Base-by-base conservation (phyloP, 2,797 vertebrate species). In the Myotis pilosus region DNA sequence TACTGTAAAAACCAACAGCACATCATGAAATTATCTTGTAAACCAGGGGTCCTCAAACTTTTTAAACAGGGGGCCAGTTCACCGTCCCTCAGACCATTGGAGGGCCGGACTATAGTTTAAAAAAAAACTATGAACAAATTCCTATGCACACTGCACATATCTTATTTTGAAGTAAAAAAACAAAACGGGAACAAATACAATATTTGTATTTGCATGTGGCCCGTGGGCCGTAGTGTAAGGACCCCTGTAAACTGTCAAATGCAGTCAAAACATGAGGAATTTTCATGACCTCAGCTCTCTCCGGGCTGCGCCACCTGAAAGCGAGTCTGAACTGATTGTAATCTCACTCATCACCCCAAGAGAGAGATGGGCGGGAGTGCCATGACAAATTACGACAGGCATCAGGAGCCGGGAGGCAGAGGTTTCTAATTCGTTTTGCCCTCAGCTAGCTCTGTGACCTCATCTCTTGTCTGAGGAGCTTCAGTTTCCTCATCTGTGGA, bases 221-320 rank as follows among this genome's bases (percentile, higher is more conserved):
- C 38, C 38, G 38, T 5, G 38, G 38, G 38, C 38, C 38, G 1
- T 6, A 38, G 38, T 38, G 6, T 38, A 5, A 38, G 38, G 38
- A 5, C 38, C 38, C 38, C 38, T n/a, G 28, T 81, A 68, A 94
- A 51, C 7, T 68, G 69, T 72, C 38, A 87, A 78, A 76, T 33
- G 51, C 30, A 81, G 8, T 44, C 13, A 44, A 91, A 89, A 89
- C 51, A 64, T 66, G 71, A 86, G 22, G 55, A 55, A 89, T 93
- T 87, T 75, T 62, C 72, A 78, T 93, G 94, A 94, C 33, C 87
- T 96, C 94, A 92, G 60, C 51, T 87, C 76, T 86, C 74, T 69
- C 13, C 2, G 75, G 55, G 12, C 30, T 81, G 62, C 49, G 55
- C 30, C 93, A 94, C 87, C 84, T 19, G 36, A 38, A 3, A 16